A percentile compares a stretch with the other conserved stretches of the same genome.
phyloP scores from a whole-genome alignment of 23 tunicate genomes.

The Ciona savignyi region DNA sequence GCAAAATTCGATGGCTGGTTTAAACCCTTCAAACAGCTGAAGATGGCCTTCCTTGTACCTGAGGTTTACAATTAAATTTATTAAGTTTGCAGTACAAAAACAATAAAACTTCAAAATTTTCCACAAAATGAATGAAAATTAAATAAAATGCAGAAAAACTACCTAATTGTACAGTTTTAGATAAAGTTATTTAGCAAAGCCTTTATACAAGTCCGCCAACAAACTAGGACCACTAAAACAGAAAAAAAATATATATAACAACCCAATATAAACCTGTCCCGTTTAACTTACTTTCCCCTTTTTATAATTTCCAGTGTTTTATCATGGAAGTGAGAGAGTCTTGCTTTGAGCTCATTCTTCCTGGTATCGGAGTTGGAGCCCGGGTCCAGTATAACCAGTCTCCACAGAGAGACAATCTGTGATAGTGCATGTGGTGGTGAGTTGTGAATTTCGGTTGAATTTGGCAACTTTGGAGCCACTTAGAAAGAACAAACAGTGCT shows the following conservation, averaged over 20 bases:
- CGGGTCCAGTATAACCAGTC: conserved; percentile 62
- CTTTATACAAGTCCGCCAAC: too few relatives aligned
- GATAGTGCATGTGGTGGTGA: too few relatives aligned
- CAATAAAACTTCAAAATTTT: neutral
- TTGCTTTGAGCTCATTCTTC: conserved; percentile 42
- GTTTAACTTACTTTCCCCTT: conserved; percentile 74
- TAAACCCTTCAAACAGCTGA: conserved; percentile 55
- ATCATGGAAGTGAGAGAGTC: conserved; percentile 51
- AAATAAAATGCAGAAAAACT: neutral
- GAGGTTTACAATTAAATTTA: neutral
- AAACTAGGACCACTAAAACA: too few relatives aligned
- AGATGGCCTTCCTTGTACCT: conserved; percentile 83
- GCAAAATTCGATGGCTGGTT: conserved; percentile 76
- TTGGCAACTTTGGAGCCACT: too few relatives aligned
- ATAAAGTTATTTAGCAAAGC: too few relatives aligned
- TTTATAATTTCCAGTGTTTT: conserved; percentile 79
- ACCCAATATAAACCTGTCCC: too few relatives aligned
- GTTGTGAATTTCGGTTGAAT: too few relatives aligned
- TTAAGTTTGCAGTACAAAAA: neutral
- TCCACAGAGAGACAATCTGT: conserved; percentile 76
- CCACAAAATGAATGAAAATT: neutral
- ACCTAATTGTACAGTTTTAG: too few relatives aligned
- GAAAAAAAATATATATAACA: too few relatives aligned
- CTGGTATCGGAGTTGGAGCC: conserved; percentile 11
- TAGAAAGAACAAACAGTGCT: too few relatives aligned